phyloP scores from a whole-genome alignment of 2,888 invertebrate species.

The Dasysyrphus tricinctus region DNA sequence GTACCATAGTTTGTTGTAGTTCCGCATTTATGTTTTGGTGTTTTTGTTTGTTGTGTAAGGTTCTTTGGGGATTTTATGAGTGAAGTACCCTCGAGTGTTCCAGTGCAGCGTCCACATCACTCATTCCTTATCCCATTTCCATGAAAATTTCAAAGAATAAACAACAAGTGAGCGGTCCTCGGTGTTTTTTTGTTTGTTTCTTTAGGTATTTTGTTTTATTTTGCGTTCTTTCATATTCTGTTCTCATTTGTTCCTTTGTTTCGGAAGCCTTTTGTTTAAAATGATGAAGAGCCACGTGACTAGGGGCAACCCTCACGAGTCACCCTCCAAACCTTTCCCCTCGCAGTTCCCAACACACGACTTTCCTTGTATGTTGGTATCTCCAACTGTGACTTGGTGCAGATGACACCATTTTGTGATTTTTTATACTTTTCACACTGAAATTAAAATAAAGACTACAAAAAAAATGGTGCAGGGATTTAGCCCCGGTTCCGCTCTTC shows the following conservation, averaged over 20 bases:
- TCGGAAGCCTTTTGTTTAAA: constrained; percentile 49
- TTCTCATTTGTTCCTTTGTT: constrained; percentile 63
- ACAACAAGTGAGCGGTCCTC: constrained; percentile 64
- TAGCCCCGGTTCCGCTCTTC: constrained; percentile 37
- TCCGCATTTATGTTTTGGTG: constrained; percentile 14
- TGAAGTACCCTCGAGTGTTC: constrained; percentile 5
- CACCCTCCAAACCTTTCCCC: too few species aligned
- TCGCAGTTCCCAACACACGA: too few species aligned
- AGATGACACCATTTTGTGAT: constrained; percentile 59
- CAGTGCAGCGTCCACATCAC: not conserved
- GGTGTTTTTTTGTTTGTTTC: constrained; percentile 1
- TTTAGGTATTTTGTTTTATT: constrained; percentile 10
- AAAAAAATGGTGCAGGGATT: constrained; percentile 48
- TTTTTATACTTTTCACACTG: constrained; percentile 44
- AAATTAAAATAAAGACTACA: constrained; percentile 51
- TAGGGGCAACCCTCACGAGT: not conserved
- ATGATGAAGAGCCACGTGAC: constrained; percentile 53
- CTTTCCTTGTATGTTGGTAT: not conserved
- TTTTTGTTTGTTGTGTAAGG: not conserved
- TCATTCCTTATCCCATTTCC: constrained; percentile 12
- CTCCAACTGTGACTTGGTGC: constrained; percentile 30
- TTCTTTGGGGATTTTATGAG: constrained; percentile 12
- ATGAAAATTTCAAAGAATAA: constrained; percentile 44
- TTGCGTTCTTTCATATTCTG: constrained; percentile 36
- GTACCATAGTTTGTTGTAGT: not conserved